phyloP scores from a whole-genome alignment of 2,113 vertebrate genomes.

The Pterocles orientalis region DNA sequence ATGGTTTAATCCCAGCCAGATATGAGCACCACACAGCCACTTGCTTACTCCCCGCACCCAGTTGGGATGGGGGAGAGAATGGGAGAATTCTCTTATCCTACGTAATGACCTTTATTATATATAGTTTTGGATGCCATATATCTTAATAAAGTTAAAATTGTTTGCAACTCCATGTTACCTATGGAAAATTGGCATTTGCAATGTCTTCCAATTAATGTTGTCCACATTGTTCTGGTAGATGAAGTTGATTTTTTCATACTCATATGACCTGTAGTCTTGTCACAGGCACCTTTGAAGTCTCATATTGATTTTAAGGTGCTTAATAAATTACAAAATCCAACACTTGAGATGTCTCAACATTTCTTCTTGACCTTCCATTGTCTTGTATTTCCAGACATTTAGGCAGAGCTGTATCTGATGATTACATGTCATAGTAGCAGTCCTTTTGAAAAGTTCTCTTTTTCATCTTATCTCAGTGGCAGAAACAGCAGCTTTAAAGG shows the following conservation, averaged over 20 bases:
- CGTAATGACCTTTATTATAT: not conserved
- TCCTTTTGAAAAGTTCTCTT: not conserved
- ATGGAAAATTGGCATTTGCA: not conserved
- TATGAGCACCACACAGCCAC: no score
- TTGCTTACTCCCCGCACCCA: no score
- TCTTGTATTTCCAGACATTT: not conserved
- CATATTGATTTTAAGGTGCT: not conserved
- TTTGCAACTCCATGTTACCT: not conserved
- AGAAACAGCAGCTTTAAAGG: not conserved
- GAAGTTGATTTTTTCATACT: not conserved
- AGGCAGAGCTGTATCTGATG: not conserved
- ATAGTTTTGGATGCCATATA: not conserved
- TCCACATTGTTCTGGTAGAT: not conserved
- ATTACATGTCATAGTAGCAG: not conserved
- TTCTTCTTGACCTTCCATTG: slow-evolving; percentile 6
- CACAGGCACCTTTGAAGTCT: not conserved
- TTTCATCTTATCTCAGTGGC: not conserved
- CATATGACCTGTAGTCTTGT: not conserved
- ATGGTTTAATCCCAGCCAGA: no score
- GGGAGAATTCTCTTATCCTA: not conserved
- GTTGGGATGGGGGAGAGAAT: no score
- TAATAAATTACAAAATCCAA: not conserved
- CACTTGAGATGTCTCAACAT: not conserved
- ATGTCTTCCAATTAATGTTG: not conserved
- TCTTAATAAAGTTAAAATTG: not conserved